These are phyloP conservation scores for Apodemia hepburni DNA, from an alignment of 2,888 invertebrate genomes.

Conservation along the genomic window DNA sequence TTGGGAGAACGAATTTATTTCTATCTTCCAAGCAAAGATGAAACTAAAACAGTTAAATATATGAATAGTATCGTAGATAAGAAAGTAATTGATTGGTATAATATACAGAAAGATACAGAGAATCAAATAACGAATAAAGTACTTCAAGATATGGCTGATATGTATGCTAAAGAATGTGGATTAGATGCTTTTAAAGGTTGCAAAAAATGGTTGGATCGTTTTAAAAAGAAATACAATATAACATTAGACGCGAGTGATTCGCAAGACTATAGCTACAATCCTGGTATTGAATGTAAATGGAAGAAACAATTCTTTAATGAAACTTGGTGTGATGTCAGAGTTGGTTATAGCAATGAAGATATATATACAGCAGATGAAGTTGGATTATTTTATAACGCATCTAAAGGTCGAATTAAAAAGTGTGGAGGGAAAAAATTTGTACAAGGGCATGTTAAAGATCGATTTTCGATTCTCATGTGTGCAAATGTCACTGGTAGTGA, in stretches of 20 bases:
- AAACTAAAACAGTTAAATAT: slow-evolving; percentile 36
- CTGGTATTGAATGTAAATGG: slow-evolving; percentile 43
- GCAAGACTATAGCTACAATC: slow-evolving; percentile 31
- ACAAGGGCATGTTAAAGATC: slow-evolving; percentile 44
- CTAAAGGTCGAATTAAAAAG: slow-evolving; percentile 46
- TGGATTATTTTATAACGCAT: slow-evolving; percentile 46
- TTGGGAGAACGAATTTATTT: slow-evolving; percentile 47
- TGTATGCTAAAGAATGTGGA: slow-evolving; percentile 43
- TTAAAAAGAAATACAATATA: slow-evolving; percentile 45
- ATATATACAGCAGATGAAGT: slow-evolving; percentile 49
- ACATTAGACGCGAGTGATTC: slow-evolving; percentile 34
- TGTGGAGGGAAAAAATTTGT: slow-evolving; percentile 44
- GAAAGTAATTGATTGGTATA: slow-evolving; percentile 42
- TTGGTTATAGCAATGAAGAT: slow-evolving; percentile 42
- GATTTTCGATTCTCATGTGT: slow-evolving; percentile 45
- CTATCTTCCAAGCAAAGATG: slow-evolving; percentile 37
- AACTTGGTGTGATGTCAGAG: slow-evolving; percentile 43
- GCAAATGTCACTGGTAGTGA: slow-evolving; percentile 44
- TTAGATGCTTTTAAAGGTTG: slow-evolving; percentile 47
- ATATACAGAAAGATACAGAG: slow-evolving; percentile 36
- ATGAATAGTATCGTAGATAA: slow-evolving; percentile 43
- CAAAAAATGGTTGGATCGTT: slow-evolving; percentile 49
- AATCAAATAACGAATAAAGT: slow-evolving; percentile 43
- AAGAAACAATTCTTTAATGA: slow-evolving; percentile 48
- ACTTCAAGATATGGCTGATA: slow-evolving; percentile 44